These are phyloP conservation scores for Tetrao urogallus DNA, from an alignment of 2,113 vertebrate genomes.

Conservation along the genomic window DNA sequence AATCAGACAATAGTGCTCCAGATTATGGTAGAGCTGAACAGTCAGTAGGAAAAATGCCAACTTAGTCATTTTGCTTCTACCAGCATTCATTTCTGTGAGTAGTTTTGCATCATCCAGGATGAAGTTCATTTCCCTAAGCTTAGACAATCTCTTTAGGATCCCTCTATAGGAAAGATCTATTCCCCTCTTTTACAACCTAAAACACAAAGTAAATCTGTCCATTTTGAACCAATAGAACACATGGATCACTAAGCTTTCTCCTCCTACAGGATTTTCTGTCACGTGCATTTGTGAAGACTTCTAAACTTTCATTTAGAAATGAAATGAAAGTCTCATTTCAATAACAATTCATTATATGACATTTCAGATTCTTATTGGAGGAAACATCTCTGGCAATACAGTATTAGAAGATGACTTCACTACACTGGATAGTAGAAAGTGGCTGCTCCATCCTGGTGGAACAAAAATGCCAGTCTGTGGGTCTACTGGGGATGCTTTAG, in stretches of 20 bases:
- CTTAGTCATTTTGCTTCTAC: background rate
- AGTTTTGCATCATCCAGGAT: background rate
- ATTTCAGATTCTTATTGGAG: slow-evolving; percentile 93
- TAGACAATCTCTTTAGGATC: background rate
- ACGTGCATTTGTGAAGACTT: background rate
- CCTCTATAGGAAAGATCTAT: background rate
- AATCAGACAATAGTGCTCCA: background rate
- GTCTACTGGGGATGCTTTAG: slow-evolving; percentile 92
- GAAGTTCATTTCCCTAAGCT: background rate
- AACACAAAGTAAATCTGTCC: background rate
- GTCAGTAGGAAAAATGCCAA: background rate
- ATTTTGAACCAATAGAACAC: background rate
- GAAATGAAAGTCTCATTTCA: background rate
- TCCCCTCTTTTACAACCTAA: background rate
- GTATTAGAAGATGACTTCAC: slow-evolving; percentile 95
- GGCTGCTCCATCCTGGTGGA: slow-evolving; percentile 96
- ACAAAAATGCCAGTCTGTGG: slow-evolving; percentile 97
- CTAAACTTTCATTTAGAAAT: no score
- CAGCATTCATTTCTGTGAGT: background rate
- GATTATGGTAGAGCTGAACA: background rate
- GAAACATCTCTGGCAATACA: slow-evolving; percentile 95
- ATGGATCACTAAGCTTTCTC: background rate
- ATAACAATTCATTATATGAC: background rate
- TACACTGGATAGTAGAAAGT: slow-evolving; percentile 89
- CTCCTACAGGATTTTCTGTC: background rate